Percentiles rank a stretch among this genome's conserved stretches.
Evolutionary conservation across 2,113 vertebrate genomes (phyloP).

Genomic region (Tringa solitaria): DNA sequence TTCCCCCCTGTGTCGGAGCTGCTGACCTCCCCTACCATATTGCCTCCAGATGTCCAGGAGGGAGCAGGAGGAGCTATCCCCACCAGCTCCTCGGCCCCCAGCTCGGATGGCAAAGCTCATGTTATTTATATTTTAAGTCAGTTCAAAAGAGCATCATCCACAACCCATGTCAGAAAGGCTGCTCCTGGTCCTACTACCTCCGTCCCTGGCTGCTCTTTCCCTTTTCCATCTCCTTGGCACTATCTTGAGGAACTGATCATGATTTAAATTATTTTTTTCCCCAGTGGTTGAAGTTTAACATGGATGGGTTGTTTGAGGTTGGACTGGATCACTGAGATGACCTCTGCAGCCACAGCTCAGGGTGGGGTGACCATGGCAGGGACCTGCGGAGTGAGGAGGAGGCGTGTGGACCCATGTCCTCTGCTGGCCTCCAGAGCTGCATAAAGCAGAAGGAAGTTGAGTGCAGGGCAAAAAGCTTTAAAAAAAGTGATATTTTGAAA

Average conservation of each 20-base stretch:
- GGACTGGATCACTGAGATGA: not conserved
- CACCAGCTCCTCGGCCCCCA: not conserved
- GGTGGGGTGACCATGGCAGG: not conserved
- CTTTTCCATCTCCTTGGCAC: not conserved
- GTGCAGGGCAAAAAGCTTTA: not conserved
- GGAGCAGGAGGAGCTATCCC: not conserved
- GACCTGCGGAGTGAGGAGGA: rapidly evolving
- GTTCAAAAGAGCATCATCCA: not conserved
- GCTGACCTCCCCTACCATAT: not conserved
- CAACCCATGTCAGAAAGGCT: not conserved
- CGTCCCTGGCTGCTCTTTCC: not conserved
- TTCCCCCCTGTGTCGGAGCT: not conserved
- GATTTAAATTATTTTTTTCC: not conserved
- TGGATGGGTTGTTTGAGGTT: not conserved
- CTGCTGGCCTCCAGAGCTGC: not conserved
- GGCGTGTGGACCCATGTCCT: rapidly evolving
- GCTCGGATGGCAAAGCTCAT: not conserved
- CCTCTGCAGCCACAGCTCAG: rapidly evolving
- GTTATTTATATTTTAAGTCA: not conserved
- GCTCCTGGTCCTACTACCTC: not conserved
- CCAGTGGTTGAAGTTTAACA: not conserved
- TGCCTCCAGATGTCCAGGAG: conserved; percentile 10
- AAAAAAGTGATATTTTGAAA: not conserved
- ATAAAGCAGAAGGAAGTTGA: not conserved
- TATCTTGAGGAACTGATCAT: not conserved